Base-by-base conservation (phyloP, 2,113 vertebrate species). In the Lutjanus erythropterus region DNA sequence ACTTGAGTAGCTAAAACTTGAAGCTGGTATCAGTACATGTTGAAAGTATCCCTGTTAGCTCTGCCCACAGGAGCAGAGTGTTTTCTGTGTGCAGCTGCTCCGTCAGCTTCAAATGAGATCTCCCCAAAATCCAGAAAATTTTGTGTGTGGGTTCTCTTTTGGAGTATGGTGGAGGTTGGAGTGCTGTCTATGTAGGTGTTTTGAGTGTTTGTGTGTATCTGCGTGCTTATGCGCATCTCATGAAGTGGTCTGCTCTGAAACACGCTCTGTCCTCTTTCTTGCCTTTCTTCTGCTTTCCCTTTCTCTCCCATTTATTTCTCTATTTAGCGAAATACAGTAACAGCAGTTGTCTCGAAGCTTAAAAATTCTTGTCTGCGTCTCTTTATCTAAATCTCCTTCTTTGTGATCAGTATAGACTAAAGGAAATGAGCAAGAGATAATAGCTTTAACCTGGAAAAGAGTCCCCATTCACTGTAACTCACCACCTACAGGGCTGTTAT, bases 401-500 rank as follows among this genome's bases (percentile, higher is more conserved):
- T 33, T 61, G 58, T 47, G 42, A 73, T 73, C 56, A 61, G 44
- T 21, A 2, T 21, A 37, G 29, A 60, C 23, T 27, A 15, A 37
- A 39, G 56, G 31, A 61, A 50, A 39, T 27, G 23, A 50, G 56
- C 6, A 27, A 7, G 55, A 47, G 71, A 73, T 71, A 71, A 71
- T 31, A 44, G 52, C 68, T 56, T 42, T 56, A 42, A 42, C 67
- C 37, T 55, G 49, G 31, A 69, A 69, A 39, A 19, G 16, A 69
- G 16, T 41, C 37, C 39, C 25, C 33, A 31, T 15, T 61, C n/a
- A 15, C 44, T 19, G 55, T 50, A 37, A 37, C 11, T 29, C 37
- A 44, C 11, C 52, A 56, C 37, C 52, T 70, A 25, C 42, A 25
- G 53, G 0, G 8, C 29, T 0, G 8, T 10, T 33, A 53, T 60